Evolutionary conservation across 37 sponge, comb jelly and placozoan species (phyloP).

Genomic region (Beroe ovata): DNA sequence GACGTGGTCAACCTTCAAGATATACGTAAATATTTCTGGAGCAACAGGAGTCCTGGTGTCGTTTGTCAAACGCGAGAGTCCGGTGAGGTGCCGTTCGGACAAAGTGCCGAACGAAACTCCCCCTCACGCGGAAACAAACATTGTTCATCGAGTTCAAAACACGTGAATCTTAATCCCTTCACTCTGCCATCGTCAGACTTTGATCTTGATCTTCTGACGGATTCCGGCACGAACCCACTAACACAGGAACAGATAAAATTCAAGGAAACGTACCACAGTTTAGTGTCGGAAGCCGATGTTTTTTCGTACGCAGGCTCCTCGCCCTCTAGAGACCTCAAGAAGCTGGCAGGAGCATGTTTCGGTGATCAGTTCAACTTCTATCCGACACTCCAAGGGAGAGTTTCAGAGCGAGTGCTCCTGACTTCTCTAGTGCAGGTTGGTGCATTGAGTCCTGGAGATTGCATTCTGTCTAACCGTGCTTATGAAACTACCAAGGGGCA

Average conservation of each 20-base stretch:
- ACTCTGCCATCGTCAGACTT: neutral
- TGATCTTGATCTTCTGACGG: neutral
- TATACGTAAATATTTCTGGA: neutral
- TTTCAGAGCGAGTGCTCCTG: neutral
- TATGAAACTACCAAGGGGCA: neutral
- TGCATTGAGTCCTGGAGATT: neutral
- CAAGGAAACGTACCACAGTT: neutral
- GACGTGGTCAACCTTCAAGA: neutral
- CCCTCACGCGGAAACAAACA: too few species aligned
- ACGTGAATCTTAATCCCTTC: neutral
- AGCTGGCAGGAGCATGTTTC: neutral
- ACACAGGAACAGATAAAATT: neutral
- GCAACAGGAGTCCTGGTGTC: neutral
- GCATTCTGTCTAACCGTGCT: neutral
- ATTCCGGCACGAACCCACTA: neutral
- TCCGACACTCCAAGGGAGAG: neutral
- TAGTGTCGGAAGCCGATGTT: neutral
- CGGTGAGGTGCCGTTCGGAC: neutral
- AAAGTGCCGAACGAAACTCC: neutral
- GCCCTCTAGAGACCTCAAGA: neutral
- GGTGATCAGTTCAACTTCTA: neutral
- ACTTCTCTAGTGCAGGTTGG: neutral
- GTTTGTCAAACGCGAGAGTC: neutral
- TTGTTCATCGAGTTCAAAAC: neutral
- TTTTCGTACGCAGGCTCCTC: neutral